Evolutionary conservation across 2,797 vertebrate species (phyloP).

Genomic region (Tadarida brasiliensis): DNA sequence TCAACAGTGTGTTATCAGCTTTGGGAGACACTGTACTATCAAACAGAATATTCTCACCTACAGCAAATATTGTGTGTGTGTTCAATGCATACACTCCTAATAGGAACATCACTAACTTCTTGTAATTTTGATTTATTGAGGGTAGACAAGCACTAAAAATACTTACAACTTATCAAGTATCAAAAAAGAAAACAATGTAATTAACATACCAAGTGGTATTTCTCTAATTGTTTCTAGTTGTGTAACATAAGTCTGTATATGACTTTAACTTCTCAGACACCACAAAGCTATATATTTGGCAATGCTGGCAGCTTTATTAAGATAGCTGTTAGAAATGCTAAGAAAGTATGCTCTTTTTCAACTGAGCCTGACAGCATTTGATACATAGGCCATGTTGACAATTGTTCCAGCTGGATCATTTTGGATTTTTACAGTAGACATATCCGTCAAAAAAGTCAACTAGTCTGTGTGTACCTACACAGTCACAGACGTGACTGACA

Average conservation of each 20-base stretch:
- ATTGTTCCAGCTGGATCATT: constrained; percentile 36
- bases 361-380: constrained; percentile 40
- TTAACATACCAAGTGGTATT: not conserved
- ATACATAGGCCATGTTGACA: constrained; percentile 49
- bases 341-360: not conserved
- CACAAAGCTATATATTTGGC: not conserved
- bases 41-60: not conserved
- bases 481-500: not conserved
- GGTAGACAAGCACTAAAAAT: not conserved
- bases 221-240: not conserved
- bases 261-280: not conserved
- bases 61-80: not conserved
- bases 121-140: not conserved
- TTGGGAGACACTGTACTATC: not conserved
- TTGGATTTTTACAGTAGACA: constrained; percentile 44
- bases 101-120: not conserved
- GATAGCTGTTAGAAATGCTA: constrained; percentile 25
- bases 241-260: not conserved
- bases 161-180: not conserved
- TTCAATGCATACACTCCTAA: not conserved
- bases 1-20: not conserved
- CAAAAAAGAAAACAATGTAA: not conserved
- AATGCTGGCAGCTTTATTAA: constrained; percentile 49
- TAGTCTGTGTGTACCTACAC: not conserved
- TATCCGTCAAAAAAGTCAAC: constrained; percentile 43